Conservation (phyloP, 2,888 invertebrate genomes). For the Cheiracanthium punctorium region DNA sequence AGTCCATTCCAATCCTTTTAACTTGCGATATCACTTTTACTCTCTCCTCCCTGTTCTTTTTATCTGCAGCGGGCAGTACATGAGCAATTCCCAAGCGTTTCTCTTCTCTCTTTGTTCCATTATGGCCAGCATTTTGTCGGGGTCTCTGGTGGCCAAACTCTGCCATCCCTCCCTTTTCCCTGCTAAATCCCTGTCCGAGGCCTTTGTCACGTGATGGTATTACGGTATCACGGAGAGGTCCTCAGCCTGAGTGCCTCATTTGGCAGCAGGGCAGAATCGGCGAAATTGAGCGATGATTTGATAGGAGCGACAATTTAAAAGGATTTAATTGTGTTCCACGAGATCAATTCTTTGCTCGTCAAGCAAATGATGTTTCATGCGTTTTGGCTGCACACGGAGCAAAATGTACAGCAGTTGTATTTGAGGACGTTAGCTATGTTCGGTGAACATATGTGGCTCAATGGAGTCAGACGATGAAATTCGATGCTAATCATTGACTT, state of each 20-base stretch:
- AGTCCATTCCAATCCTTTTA: conserved; percentile 57
- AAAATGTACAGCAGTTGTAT: no score
- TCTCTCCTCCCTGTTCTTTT: conserved; percentile 16
- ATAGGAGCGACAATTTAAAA: not conserved
- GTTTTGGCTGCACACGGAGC: no score
- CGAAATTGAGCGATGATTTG: conserved; percentile 2
- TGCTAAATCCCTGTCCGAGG: conserved; percentile 36
- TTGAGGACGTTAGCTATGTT: no score
- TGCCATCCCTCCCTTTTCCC: conserved; percentile 39
- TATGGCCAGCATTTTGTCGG: conserved; percentile 54
- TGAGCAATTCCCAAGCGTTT: conserved; percentile 49
- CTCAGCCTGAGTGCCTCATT: not conserved
- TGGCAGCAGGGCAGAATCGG: not conserved
- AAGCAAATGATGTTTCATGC: no score
- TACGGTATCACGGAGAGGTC: not conserved
- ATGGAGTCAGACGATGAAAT: no score
- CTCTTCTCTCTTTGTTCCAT: conserved; percentile 43
- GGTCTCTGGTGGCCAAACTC: conserved; percentile 48
- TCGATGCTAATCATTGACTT: no score
- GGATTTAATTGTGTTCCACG: not conserved
- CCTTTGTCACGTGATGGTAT: conserved; percentile 61
- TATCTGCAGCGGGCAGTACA: conserved; percentile 29
- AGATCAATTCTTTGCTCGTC: not conserved
- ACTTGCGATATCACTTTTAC: conserved; percentile 56
- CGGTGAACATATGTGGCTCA: no score